These are phyloP conservation scores for Troides oblongomaculatus DNA, from an alignment of 2,888 invertebrate genomes.

Conservation along the genomic window DNA sequence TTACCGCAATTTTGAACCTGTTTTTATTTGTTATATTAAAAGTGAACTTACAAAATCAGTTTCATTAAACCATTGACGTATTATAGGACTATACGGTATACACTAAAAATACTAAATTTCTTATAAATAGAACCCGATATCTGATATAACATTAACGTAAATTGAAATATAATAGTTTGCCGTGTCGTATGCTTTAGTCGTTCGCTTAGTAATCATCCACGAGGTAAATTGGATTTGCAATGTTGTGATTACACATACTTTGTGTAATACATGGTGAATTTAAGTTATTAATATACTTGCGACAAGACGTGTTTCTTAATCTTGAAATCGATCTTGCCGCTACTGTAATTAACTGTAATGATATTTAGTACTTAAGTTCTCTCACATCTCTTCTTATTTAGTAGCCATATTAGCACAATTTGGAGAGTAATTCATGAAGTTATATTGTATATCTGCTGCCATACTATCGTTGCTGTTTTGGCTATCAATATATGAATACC, in stretches of 20 bases:
- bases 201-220: slow-evolving; percentile 5
- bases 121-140: slow-evolving; percentile 1
- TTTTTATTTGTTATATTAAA: no score
- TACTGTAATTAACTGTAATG: background rate
- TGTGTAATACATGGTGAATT: background rate
- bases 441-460: background rate
- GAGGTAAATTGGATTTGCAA: slow-evolving; percentile 10
- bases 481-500: no score
- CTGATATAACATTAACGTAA: background rate
- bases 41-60: no score
- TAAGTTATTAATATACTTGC: background rate
- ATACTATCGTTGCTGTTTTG: no score
- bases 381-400: background rate
- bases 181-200: background rate
- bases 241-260: background rate
- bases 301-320: background rate
- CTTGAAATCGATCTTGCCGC: background rate
- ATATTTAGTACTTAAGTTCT: background rate
- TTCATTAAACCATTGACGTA: no score
- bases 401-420: background rate
- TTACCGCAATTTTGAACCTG: no score
- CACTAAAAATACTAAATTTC: background rate
- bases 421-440: background rate
- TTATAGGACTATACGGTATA: background rate
- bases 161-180: slow-evolving; percentile 7